These are phyloP conservation scores for Leptopterna dolabrata DNA, from an alignment of 2,888 invertebrate genomes.

Conservation along the genomic window DNA sequence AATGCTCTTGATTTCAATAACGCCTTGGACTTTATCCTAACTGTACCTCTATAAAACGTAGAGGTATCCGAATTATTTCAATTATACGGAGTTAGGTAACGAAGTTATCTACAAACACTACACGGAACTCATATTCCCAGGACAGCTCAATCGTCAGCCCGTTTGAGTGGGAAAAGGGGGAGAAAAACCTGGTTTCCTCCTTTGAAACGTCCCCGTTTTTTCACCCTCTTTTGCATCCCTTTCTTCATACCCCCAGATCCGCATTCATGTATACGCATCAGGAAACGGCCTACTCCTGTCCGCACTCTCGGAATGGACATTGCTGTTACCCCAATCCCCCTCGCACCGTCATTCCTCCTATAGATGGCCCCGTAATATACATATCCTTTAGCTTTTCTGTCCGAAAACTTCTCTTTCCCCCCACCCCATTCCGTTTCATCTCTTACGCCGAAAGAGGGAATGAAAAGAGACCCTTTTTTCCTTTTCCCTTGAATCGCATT, in stretches of 20 bases:
- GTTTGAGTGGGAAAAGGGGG: neutral
- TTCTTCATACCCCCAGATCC: neutral
- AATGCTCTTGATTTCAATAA: no score
- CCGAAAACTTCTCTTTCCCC: neutral
- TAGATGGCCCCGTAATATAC: conserved; percentile 30
- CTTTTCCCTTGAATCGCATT: conserved; percentile 27
- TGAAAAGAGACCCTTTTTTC: neutral
- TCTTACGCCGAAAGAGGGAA: neutral
- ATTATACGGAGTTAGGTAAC: no score
- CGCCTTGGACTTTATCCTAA: no score
- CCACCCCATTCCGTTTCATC: neutral
- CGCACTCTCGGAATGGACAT: conserved; percentile 47
- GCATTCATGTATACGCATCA: conserved; percentile 43
- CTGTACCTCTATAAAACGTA: no score
- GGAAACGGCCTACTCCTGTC: conserved; percentile 46
- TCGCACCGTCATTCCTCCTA: neutral
- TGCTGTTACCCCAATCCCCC: conserved; percentile 9
- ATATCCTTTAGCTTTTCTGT: conserved; percentile 31
- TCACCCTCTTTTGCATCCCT: conserved; percentile 18
- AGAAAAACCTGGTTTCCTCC: neutral
- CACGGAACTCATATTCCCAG: neutral
- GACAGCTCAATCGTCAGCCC: neutral
- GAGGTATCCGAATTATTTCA: no score
- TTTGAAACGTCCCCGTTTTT: neutral
- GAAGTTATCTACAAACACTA: neutral